Conservation (phyloP, 1,140 invertebrate species). For the Galleria mellonella region DNA sequence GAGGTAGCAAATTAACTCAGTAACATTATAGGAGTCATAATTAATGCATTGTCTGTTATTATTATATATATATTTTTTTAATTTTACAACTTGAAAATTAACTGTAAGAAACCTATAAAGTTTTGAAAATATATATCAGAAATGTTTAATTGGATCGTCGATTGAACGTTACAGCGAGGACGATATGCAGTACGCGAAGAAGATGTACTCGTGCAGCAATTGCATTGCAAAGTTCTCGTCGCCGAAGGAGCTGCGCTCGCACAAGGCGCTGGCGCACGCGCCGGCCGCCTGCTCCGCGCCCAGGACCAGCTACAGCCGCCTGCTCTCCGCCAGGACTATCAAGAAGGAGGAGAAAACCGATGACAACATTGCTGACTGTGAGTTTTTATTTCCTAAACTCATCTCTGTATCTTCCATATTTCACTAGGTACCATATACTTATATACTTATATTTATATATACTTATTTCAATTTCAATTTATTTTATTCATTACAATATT, state of each 20-base stretch:
- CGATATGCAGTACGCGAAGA: slow-evolving; percentile 32
- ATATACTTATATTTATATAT: no score
- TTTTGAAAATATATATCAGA: no score
- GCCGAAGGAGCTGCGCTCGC: slow-evolving; percentile 79
- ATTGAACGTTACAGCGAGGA: slow-evolving; percentile 51
- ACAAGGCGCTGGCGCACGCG: slow-evolving; percentile 72
- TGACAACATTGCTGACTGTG: slow-evolving; percentile 24
- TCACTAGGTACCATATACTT: no score
- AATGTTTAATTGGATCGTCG: slow-evolving; percentile 4
- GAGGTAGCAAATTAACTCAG: no score
- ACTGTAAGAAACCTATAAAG: no score
- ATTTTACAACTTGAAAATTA: no score
- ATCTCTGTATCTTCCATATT: no score
- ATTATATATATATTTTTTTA: no score
- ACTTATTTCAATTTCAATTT: no score
- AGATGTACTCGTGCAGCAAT: slow-evolving; percentile 74
- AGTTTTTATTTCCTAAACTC: background rate
- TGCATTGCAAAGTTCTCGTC: slow-evolving; percentile 79
- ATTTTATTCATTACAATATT: no score
- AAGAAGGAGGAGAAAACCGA: slow-evolving; percentile 56
- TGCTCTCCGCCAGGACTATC: slow-evolving; percentile 35
- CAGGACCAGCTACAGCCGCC: slow-evolving; percentile 37
- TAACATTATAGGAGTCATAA: no score
- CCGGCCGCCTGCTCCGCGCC: slow-evolving; percentile 24
- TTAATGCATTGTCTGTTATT: no score